Base-by-base conservation (phyloP, 2,888 invertebrate genomes). In the Hyppa rectilinea region DNA sequence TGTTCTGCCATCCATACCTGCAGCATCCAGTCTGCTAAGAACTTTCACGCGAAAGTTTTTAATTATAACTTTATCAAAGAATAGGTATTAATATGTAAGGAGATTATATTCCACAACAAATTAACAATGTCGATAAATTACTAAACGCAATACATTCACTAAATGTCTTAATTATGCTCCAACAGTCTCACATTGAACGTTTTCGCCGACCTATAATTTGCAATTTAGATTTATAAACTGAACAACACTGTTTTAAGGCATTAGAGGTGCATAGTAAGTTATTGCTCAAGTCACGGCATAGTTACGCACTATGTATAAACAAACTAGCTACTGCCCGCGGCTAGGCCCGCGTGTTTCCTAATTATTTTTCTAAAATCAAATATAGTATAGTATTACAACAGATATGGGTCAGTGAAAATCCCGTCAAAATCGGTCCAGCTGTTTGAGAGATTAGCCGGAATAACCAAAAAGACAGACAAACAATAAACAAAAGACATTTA, bases 221-320 rank as follows among this genome's bases (percentile, higher is more conserved):
- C 34, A 58, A 61, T 70, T 58, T 29, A 77, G 40, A 75, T 75
- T 75, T 58, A 62, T 58, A 7, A 40, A 29, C 36, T 31, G n/a
- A 43, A 75, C 2, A 64, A 43, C 31, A 53, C 4, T 23, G 26
- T 58, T 6, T 45, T 29, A 34, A 49, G 34, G 29, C 62, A 62
- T 40, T 75, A 29, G 29, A 58, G 38, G 61, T 58, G 52, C 56
- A 47, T 50, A 31, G 20, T n/a, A n/a, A n/a, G n/a, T 71, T 77
- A 52, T 75, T 75, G 36, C 47, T 49, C 14, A 43, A 68, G 62
- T 36, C 29, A 61, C 34, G 43, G 31, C 6, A 20, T 5, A 40
- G 62, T 62, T n/a, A 49, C 34, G 26, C n/a, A 45, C 36, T 31
- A 29, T n/a, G n/a, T 45, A 36, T n/a, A 40, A 34, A 29, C 56